Percentiles rank a stretch among this genome's conserved stretches.
These are phyloP conservation scores for Pyrrhura leucotis DNA, from an alignment of 2,797 vertebrate genomes.

Conservation along the genomic window DNA sequence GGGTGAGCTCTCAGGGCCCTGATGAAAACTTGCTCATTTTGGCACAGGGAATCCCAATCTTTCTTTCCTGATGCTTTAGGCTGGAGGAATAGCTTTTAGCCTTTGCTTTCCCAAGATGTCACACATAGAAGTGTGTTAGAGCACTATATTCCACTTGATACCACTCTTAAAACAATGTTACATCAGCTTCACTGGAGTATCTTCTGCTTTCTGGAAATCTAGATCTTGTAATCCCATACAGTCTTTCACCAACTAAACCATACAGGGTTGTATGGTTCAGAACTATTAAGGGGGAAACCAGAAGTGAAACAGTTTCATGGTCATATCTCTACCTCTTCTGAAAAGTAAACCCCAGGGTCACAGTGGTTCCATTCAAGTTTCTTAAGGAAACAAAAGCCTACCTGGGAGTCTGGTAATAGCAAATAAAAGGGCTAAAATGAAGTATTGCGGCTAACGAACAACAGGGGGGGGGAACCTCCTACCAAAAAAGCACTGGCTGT, in stretches of 20 bases:
- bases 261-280: neutral
- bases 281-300: neutral
- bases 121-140: neutral
- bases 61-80: neutral
- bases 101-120: neutral
- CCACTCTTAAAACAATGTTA: neutral
- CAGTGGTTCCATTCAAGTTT: neutral
- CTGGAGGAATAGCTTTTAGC: neutral
- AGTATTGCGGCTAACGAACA: neutral
- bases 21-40: neutral
- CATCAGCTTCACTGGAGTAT: neutral
- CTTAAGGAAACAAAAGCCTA: neutral
- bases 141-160: neutral
- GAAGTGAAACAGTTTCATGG: neutral
- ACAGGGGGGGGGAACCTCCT: rapidly evolving
- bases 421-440: neutral
- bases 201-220: neutral
- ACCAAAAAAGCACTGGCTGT: neutral
- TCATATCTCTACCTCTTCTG: neutral
- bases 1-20: neutral
- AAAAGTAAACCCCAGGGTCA: neutral
- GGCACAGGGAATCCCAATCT: neutral
- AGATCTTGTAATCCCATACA: neutral
- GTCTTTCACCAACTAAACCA: neutral
- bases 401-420: neutral